These are phyloP conservation scores for Chlamydotis undulata DNA, from an alignment of 2,113 vertebrate genomes.

Conservation along the genomic window DNA sequence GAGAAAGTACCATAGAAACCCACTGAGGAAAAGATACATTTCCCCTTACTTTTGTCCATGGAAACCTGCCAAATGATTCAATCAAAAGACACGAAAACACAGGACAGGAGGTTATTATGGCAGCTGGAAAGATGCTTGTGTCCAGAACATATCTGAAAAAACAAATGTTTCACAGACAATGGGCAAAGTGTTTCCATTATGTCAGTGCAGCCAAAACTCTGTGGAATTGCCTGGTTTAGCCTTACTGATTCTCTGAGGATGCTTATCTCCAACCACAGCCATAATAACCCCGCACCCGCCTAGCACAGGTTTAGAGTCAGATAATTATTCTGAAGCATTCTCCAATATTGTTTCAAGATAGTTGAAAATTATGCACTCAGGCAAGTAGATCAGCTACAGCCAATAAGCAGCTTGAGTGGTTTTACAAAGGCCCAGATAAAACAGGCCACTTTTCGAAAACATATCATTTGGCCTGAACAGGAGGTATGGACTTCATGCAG, in stretches of 20 bases:
- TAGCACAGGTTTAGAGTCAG: neutral
- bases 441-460: neutral
- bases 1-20: neutral
- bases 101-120: neutral
- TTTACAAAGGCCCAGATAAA: neutral
- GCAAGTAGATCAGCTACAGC: neutral
- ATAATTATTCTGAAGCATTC: constrained; percentile 20
- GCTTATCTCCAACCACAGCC: constrained; percentile 51
- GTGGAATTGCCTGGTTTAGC: constrained; percentile 12
- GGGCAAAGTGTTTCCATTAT: constrained; percentile 48
- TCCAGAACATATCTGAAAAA: constrained; percentile 40
- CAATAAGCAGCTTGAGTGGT: neutral
- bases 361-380: neutral
- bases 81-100: neutral
- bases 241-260: neutral
- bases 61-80: neutral
- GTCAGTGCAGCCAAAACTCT: neutral
- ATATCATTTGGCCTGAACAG: neutral
- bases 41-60: neutral
- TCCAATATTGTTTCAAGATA: neutral
- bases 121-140: constrained; percentile 22
- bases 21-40: neutral
- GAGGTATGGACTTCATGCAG: neutral
- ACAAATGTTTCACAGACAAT: constrained; percentile 9
- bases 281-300: neutral